Base-by-base conservation (phyloP, 1,140 invertebrate genomes). In the Leptonema lineaticorne region DNA sequence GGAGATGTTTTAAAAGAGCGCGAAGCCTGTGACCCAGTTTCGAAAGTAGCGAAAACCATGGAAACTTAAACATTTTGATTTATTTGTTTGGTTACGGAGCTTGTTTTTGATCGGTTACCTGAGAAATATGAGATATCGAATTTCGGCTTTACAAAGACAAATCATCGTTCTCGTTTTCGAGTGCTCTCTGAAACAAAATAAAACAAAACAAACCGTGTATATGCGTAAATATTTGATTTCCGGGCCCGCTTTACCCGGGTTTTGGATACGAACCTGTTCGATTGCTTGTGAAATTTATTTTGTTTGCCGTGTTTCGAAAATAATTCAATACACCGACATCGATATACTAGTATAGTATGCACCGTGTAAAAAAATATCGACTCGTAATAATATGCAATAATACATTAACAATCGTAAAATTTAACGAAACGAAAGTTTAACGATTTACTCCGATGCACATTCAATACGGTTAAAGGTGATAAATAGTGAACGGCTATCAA, bases 81-180 rank as follows among this genome's bases (percentile, higher is more conserved):
- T 53, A 53, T 53, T 53, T 53, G 50, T 53, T 53, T 26, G 50
- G 50, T 53, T 53, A 53, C 50, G 50, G 27, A 24, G 50, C 22
- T 53, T 53, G 50, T 53, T 53, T 53, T 53, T 53, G 50, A 53
- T 53, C 50, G 50, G 50, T 53, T 53, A 53, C 50, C 50, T 53
- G 50, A 53, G 50, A 53, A 53, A 53, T 53, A 53, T 22, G 50
- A 53, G 50, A 53, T 53, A 53, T 53, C 50, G 50, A 53, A 24
- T 53, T 53, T 22, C 50, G 24, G 20, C 20, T 53, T 26, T 53
- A 53, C 50, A 53, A 53, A 53, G 50, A 53, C 50, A 53, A 53
- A 53, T 53, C 50, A 53, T 53, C 50, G 50, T 26, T 53, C 50
- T 24, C 18, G 18, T 22, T 22, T n/a, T 26, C 50, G n/a, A 48